A percentile compares a stretch with the other conserved stretches of the same genome.
These are phyloP conservation scores for Acronicta aceris DNA, from an alignment of 2,888 invertebrate genomes.

Conservation along the genomic window DNA sequence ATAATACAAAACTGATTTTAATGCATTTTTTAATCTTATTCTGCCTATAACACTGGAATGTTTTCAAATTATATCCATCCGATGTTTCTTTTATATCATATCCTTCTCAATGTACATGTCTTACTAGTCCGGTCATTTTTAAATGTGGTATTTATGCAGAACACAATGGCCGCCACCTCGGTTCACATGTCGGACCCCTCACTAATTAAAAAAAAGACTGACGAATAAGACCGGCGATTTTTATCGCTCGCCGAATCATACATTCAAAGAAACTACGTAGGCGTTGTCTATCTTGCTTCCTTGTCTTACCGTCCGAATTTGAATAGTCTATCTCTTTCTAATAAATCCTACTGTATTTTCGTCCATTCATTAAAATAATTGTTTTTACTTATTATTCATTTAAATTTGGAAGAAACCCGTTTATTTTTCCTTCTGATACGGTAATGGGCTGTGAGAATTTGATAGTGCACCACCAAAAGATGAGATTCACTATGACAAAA, in stretches of 20 bases:
- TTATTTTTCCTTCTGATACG: slow-evolving; percentile 76
- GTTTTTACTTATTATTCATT: slow-evolving; percentile 88
- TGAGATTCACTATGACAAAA: slow-evolving; percentile 39
- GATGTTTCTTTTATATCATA: slow-evolving; percentile 46
- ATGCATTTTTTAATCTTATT: neutral
- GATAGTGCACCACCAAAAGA: slow-evolving; percentile 75
- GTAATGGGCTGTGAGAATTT: slow-evolving; percentile 80
- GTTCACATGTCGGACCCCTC: slow-evolving; percentile 86
- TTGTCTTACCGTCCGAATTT: slow-evolving; percentile 67
- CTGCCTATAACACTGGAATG: neutral
- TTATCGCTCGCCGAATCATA: slow-evolving; percentile 87
- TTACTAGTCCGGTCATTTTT: slow-evolving; percentile 75
- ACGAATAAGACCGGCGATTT: slow-evolving; percentile 89
- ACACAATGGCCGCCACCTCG: slow-evolving; percentile 84
- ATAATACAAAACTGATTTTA: too few relatives aligned
- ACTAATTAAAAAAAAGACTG: slow-evolving; percentile 88
- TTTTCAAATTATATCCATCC: too few relatives aligned
- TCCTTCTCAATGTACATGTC: slow-evolving; percentile 77
- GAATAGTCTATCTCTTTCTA: slow-evolving; percentile 70
- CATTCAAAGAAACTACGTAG: slow-evolving; percentile 82
- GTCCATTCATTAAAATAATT: slow-evolving; percentile 85
- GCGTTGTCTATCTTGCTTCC: slow-evolving; percentile 80
- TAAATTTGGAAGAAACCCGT: slow-evolving; percentile 75
- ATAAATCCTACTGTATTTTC: slow-evolving; percentile 69
- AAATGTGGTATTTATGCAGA: slow-evolving; percentile 81